Evolutionary conservation across 2,888 invertebrate genomes (phyloP).

Genomic region (Meganola albula): DNA sequence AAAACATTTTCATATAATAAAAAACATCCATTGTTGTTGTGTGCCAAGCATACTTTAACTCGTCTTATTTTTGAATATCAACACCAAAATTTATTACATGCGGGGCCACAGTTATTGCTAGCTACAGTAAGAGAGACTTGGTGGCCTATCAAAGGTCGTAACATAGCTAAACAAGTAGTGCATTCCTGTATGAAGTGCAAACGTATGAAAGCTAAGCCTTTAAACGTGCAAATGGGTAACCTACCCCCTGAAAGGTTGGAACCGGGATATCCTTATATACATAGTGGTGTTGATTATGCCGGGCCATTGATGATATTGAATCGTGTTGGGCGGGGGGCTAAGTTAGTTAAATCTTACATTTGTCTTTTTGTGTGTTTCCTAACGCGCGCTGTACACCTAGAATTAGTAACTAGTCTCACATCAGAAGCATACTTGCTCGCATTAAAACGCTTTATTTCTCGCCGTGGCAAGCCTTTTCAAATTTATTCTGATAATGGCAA

Average conservation of each 20-base stretch:
- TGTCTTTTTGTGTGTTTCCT: neutral
- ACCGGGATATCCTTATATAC: slow-evolving; percentile 1
- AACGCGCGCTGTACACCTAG: neutral
- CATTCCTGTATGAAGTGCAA: slow-evolving; percentile 1
- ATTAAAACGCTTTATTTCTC: slow-evolving; percentile 4
- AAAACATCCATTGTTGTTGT: slow-evolving; percentile 7
- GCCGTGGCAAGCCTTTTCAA: slow-evolving; percentile 2
- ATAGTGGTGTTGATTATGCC: neutral
- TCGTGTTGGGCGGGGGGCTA: neutral
- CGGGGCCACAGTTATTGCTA: slow-evolving; percentile 5
- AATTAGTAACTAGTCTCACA: neutral
- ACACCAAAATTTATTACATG: neutral
- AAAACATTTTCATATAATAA: slow-evolving; percentile 3
- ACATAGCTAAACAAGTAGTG: slow-evolving; percentile 3
- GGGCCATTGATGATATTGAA: neutral
- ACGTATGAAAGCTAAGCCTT: slow-evolving; percentile 2
- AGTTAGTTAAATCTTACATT: neutral
- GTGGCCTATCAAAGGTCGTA: slow-evolving; percentile 3
- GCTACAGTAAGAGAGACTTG: slow-evolving; percentile 5
- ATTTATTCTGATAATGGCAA: neutral
- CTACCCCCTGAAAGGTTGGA: neutral
- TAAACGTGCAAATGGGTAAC: slow-evolving; percentile 3
- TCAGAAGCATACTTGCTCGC: neutral
- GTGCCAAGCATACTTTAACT: slow-evolving; percentile 3
- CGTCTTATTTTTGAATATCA: slow-evolving; percentile 3